Conservation (phyloP, 2,113 vertebrate species). For the Sinocyclocheilus rhinocerous region DNA sequence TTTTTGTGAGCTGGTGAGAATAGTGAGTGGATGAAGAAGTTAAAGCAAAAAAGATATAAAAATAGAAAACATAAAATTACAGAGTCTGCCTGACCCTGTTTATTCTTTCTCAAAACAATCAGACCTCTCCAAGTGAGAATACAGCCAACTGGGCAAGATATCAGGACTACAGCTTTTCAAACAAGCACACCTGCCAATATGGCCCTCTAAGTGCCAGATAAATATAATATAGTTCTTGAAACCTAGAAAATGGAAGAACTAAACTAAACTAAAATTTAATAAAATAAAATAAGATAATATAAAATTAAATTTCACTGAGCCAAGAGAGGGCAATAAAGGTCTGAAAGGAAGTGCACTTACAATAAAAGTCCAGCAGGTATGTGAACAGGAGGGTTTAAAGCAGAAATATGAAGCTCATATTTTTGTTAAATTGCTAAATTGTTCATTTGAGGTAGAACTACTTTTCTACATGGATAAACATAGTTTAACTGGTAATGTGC, state of each 20-base stretch:
- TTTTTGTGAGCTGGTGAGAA: background rate
- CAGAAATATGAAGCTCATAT: background rate
- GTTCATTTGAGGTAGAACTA: background rate
- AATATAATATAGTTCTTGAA: conserved; percentile 34
- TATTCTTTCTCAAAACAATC: conserved; percentile 56
- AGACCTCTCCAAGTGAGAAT: conserved; percentile 53
- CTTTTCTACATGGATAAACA: background rate
- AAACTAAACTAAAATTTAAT: background rate
- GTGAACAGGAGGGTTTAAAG: background rate
- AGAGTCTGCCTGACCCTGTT: conserved; percentile 60
- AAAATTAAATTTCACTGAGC: background rate
- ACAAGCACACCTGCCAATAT: conserved; percentile 46
- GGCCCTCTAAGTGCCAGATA: conserved; percentile 14
- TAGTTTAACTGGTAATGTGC: background rate
- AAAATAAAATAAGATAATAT: background rate
- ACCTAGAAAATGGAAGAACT: background rate
- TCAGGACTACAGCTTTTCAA: conserved; percentile 60
- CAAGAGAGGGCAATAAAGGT: conserved; percentile 20
- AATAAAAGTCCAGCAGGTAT: background rate
- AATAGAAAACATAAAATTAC: conserved; percentile 64
- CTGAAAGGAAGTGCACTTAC: background rate
- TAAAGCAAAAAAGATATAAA: conserved; percentile 53
- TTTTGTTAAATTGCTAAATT: background rate
- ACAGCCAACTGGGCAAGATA: conserved; percentile 37
- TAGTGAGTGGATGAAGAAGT: conserved; percentile 10